Conservation (phyloP, 2,888 invertebrate genomes). For the Aleiodes leptofemur region DNA sequence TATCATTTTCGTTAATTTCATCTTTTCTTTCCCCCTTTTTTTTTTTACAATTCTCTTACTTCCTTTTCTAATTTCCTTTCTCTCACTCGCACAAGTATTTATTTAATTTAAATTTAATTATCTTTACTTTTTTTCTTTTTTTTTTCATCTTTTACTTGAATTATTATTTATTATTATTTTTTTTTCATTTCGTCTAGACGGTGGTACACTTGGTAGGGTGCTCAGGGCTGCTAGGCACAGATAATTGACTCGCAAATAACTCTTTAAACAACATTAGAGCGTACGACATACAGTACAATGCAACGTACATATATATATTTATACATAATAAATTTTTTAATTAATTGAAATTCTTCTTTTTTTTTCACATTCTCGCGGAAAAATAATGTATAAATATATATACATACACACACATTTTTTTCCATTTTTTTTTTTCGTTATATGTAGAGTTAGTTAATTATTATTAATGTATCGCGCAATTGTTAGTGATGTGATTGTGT, state of each 20-base stretch:
- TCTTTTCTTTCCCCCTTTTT: conserved; percentile 6
- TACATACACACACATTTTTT: conserved; percentile 48
- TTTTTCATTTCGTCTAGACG: conserved; percentile 69
- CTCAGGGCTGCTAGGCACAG: conserved; percentile 79
- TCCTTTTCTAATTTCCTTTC: conserved; percentile 29
- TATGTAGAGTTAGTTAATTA: conserved; percentile 34
- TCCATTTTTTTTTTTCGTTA: conserved; percentile 29
- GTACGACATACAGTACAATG: conserved; percentile 74
- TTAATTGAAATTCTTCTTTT: neutral
- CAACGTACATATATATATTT: conserved; percentile 49
- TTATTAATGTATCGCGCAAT: conserved; percentile 41
- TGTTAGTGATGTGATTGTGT: conserved; percentile 36
- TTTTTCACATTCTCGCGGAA: neutral
- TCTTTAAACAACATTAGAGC: conserved; percentile 76
- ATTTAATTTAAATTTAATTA: conserved; percentile 40
- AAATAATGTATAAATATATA: conserved; percentile 37
- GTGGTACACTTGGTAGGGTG: conserved; percentile 75
- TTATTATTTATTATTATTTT: conserved; percentile 27
- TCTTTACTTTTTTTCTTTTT: conserved; percentile 50
- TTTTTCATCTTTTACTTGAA: conserved; percentile 44
- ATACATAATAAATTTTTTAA: conserved; percentile 28
- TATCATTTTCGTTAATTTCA: conserved; percentile 5
- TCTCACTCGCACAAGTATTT: conserved; percentile 56
- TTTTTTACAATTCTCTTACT: conserved; percentile 36
- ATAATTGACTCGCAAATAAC: conserved; percentile 81